Evolutionary conservation across 1,140 invertebrate genomes (phyloP).

Genomic region (Drosophila tristis): DNA sequence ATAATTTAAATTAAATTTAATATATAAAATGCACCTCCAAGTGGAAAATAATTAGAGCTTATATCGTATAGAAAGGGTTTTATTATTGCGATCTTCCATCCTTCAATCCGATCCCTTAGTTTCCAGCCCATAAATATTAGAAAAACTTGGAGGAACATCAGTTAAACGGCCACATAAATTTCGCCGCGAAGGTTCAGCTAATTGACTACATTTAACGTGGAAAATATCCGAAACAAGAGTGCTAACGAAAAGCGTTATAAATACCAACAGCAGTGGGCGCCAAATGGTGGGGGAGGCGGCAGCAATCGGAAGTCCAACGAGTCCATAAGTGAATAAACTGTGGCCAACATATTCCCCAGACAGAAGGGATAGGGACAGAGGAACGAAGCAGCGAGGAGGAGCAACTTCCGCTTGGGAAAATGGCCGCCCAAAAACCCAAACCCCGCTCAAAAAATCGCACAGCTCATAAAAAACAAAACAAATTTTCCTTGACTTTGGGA

Average conservation of each 20-base stretch:
- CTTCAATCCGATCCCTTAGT: neutral
- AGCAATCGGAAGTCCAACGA: slow-evolving; percentile 70
- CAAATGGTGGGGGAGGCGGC: slow-evolving; percentile 13
- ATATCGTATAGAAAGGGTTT: too few relatives aligned
- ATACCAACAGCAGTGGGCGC: slow-evolving; percentile 20
- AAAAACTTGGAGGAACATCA: too few relatives aligned
- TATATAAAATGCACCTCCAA: too few relatives aligned
- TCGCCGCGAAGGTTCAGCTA: slow-evolving; percentile 27
- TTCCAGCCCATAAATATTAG: neutral
- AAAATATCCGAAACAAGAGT: slow-evolving; percentile 49
- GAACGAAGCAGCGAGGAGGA: slow-evolving; percentile 23
- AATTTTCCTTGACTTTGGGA: slow-evolving; percentile 57
- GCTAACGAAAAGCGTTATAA: slow-evolving; percentile 33
- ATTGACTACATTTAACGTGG: slow-evolving; percentile 54
- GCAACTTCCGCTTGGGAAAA: slow-evolving; percentile 54
- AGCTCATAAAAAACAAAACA: slow-evolving; percentile 38
- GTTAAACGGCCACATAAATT: neutral
- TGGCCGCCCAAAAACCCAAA: slow-evolving; percentile 20
- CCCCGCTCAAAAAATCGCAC: slow-evolving; percentile 22
- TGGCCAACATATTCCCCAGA: slow-evolving; percentile 54
- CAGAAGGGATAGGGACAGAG: neutral
- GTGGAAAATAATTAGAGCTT: too few relatives aligned
- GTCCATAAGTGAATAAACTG: slow-evolving; percentile 78
- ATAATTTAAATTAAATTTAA: too few relatives aligned
- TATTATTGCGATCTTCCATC: too few relatives aligned